phyloP scores from a whole-genome alignment of 2,113 vertebrate species.

The Puffinus mauretanicus region DNA sequence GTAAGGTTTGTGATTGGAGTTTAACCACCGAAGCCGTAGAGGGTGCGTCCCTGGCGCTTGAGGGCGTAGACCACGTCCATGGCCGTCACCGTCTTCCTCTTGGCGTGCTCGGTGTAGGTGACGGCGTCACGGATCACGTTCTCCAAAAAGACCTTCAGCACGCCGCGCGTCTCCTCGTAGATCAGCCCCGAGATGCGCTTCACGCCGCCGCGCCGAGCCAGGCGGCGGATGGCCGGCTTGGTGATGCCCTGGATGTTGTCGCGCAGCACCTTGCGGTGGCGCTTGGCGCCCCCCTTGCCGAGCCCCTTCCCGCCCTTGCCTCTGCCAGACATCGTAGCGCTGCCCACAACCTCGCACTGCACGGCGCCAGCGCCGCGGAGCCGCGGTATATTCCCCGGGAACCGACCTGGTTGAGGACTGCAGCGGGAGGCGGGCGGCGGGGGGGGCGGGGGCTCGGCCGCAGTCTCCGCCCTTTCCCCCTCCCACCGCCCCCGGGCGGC shows the following conservation, averaged over 20 bases:
- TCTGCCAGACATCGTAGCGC: too few relatives aligned
- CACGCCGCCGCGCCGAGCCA: slow-evolving; percentile 64
- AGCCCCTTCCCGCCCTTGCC: too few relatives aligned
- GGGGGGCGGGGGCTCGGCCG: not conserved
- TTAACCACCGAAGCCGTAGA: slow-evolving; percentile 60
- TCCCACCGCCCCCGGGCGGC: not conserved
- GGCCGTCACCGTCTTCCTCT: slow-evolving; percentile 78
- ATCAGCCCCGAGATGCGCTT: slow-evolving; percentile 80
- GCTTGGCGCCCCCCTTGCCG: slow-evolving; percentile 60
- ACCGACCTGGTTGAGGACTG: slow-evolving; percentile 5
- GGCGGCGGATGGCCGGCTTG: slow-evolving; percentile 67
- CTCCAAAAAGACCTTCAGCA: slow-evolving; percentile 69
- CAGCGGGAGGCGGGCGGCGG: too few relatives aligned
- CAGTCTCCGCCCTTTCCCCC: not conserved
- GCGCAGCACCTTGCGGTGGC: slow-evolving; percentile 71
- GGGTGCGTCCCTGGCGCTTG: slow-evolving; percentile 74
- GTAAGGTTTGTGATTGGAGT: too few relatives aligned
- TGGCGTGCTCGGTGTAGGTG: slow-evolving; percentile 35
- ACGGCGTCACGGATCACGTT: slow-evolving; percentile 79
- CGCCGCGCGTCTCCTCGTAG: slow-evolving; percentile 78
- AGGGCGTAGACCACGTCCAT: slow-evolving; percentile 80
- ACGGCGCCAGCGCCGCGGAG: not conserved
- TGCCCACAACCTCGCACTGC: not conserved
- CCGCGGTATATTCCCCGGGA: not conserved
- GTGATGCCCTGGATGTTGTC: slow-evolving; percentile 80